Percentiles rank a stretch among this genome's conserved stretches.
phyloP scores from a whole-genome alignment of 2,888 invertebrate species.

The Ephialtes manifestator region DNA sequence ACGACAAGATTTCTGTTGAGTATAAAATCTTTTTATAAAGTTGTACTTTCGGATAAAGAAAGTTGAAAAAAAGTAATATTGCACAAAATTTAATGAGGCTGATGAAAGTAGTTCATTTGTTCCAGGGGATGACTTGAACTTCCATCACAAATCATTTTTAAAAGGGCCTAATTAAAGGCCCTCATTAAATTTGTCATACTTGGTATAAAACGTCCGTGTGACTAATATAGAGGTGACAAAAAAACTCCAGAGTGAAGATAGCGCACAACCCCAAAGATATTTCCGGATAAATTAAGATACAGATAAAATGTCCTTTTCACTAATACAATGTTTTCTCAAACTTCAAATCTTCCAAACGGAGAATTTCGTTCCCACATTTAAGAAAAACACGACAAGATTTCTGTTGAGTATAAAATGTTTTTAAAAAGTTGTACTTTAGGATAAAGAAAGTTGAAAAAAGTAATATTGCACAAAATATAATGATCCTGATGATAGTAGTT shows the following conservation, averaged over 20 bases:
- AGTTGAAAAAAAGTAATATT: background rate
- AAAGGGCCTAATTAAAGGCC: conserved; percentile 10
- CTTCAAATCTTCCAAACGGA: conserved; percentile 9
- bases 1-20: too few species aligned
- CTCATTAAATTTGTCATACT: conserved; percentile 15
- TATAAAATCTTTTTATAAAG: too few species aligned
- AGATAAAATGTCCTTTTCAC: conserved; percentile 1
- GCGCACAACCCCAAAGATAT: background rate
- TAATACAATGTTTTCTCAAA: conserved; percentile 11
- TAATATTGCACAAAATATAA: background rate
- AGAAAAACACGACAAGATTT: background rate
- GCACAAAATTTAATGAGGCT: background rate
- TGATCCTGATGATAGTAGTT: background rate
- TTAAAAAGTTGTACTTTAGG: background rate
- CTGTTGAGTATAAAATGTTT: too few species aligned
- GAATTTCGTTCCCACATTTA: background rate
- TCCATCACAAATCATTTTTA: background rate
- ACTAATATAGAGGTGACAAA: background rate
- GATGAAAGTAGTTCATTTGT: background rate
- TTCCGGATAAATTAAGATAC: background rate
- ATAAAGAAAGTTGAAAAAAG: background rate
- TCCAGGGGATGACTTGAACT: background rate
- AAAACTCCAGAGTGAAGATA: background rate
- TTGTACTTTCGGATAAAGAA: background rate
- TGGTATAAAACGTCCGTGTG: background rate